phyloP scores from a whole-genome alignment of 2,113 vertebrate species.

The Xenopus laevis region DNA sequence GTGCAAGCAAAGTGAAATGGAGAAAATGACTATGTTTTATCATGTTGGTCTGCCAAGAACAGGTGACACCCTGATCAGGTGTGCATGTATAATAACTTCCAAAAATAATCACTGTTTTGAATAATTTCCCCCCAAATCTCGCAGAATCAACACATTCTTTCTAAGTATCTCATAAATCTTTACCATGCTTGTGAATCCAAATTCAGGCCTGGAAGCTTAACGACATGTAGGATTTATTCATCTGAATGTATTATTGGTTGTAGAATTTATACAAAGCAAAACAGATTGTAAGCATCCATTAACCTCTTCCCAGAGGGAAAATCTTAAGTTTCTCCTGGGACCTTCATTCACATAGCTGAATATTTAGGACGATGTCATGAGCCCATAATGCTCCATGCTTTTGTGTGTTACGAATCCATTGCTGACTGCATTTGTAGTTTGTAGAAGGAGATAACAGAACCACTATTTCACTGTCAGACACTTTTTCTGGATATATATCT shows the following conservation, averaged over 20 bases:
- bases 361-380: conserved; percentile 77
- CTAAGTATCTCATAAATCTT: conserved; percentile 95
- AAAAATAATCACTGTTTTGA: conserved; percentile 96
- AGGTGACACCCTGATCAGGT: conserved; percentile 94
- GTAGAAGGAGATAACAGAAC: too few relatives aligned
- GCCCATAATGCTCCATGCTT: conserved; percentile 57
- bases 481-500: too few relatives aligned
- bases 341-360: conserved; percentile 65
- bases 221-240: conserved; percentile 87
- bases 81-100: conserved; percentile 93
- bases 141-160: conserved; percentile 89
- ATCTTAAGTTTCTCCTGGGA: conserved; percentile 62
- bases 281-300: conserved; percentile 77
- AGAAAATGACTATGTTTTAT: conserved; percentile 93
- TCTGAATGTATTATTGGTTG: conserved; percentile 77
- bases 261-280: conserved; percentile 78
- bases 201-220: conserved; percentile 80
- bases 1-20: conserved; percentile 86
- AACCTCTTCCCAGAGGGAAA: conserved; percentile 76
- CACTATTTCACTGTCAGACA: too few relatives aligned
- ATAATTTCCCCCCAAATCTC: conserved; percentile 89
- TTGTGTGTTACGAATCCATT: too few relatives aligned
- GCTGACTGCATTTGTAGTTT: too few relatives aligned
- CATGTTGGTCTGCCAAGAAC: conserved; percentile 77
- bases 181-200: conserved; percentile 88